These are phyloP conservation scores for Synchiropus splendidus DNA, from an alignment of 2,113 vertebrate species.

Conservation along the genomic window DNA sequence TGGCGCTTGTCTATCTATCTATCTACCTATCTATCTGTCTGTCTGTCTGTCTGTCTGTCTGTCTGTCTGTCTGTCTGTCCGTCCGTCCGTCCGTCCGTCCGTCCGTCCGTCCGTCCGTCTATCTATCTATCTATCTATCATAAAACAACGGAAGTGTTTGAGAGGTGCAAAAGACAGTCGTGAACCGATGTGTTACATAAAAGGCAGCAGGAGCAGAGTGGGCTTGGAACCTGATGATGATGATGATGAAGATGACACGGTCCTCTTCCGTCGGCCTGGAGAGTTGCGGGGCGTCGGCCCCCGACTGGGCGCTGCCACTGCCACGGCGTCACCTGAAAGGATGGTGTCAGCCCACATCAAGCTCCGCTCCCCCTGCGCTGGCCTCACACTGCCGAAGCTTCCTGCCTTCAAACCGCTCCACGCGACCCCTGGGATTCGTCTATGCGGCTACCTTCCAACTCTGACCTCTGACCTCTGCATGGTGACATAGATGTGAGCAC, in stretches of 20 bases:
- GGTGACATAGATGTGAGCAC: conserved; percentile 30
- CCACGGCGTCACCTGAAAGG: conserved; percentile 15
- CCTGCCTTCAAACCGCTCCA: neutral
- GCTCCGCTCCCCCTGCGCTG: conserved; percentile 20
- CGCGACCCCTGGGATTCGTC: too few species aligned
- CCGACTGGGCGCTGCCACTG: conserved; percentile 16
- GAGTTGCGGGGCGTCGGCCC: conserved; percentile 20
- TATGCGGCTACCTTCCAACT: conserved; percentile 1
- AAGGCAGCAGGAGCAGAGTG: too few species aligned
- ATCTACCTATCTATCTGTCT: too few species aligned
- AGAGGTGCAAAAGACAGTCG: too few species aligned
- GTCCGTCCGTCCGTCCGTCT: too few species aligned
- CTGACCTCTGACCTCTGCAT: conserved; percentile 34
- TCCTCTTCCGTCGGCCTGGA: conserved; percentile 2
- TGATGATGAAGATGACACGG: neutral
- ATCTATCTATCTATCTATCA: too few species aligned
- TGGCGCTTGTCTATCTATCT: too few species aligned
- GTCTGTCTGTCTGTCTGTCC: too few species aligned
- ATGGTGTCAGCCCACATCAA: conserved; percentile 28
- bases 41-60: too few species aligned
- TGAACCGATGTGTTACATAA: too few species aligned
- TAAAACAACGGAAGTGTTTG: too few species aligned
- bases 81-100: too few species aligned
- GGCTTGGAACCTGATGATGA: neutral
- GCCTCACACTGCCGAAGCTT: conserved; percentile 1